Evolutionary conservation across 1,140 invertebrate species (phyloP).

Genomic region (Aphis craccivora): DNA sequence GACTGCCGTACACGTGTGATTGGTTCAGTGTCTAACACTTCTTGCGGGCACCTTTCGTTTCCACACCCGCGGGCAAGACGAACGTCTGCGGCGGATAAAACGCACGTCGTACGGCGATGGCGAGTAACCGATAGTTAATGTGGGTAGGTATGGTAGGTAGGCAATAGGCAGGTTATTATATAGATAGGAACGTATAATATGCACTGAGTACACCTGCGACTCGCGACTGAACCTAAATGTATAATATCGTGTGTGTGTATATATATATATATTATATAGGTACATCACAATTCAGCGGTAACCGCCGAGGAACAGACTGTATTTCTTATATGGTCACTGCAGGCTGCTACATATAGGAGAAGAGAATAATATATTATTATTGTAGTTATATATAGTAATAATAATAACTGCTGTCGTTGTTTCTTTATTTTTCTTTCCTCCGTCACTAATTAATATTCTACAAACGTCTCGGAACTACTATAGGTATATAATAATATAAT

Average conservation of each 20-base stretch:
- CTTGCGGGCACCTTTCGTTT: constrained; percentile 18
- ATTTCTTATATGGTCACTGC: background rate
- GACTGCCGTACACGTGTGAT: background rate
- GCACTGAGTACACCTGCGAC: background rate
- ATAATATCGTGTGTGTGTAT: background rate
- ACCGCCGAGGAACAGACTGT: background rate
- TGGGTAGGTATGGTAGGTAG: background rate
- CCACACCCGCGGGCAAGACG: background rate
- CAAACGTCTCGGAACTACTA: background rate
- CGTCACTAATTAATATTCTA: constrained; percentile 38
- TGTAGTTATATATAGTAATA: background rate
- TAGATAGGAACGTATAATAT: background rate
- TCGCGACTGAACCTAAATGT: background rate
- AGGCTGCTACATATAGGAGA: background rate
- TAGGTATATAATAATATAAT: too few species aligned
- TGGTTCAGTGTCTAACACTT: background rate
- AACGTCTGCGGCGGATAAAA: background rate
- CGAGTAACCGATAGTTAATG: background rate
- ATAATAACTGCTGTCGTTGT: background rate
- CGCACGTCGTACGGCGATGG: background rate
- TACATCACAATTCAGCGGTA: background rate
- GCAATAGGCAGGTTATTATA: background rate
- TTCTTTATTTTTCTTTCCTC: constrained; percentile 29
- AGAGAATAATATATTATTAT: background rate
- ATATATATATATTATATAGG: background rate